Evolutionary conservation across 2,797 vertebrate species (phyloP), one percentile per base, ranked within the genome.

Genomic region (Sebastes steindachneri): DNA sequence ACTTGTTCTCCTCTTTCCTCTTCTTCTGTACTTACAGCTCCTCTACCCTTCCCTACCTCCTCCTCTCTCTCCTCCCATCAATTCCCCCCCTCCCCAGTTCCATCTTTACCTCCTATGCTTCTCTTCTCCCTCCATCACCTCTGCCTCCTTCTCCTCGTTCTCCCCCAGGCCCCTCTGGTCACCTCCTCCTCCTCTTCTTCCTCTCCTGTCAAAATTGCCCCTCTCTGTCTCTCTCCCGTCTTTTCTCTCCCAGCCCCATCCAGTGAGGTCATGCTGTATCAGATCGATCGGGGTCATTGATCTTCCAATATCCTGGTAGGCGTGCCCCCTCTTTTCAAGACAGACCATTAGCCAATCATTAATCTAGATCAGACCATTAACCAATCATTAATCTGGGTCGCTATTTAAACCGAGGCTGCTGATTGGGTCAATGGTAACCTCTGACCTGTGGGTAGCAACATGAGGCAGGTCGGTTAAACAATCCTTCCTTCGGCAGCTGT

Each of bases 341-440:
- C 53, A 9, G 73, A 82, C 85, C 83, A 88, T 91, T 87, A 82
- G 81, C 77, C 89, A 85, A 82, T 87, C 80, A 86, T 93, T 89
- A 82, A 89, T 90, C 89, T 85, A 54, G 54, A 90, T 84, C 77
- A 70, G 73, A 82, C 76, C 65, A 89, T 93, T 91, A 92, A 63
- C 77, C 74, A 67, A 80, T 76, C 84, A 79, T 86, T 90, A 87
- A 83, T 91, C 78, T 79, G 25, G 31, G 68, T 62, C 8, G 9
- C 71, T 79, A 48, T 86, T 85, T 72, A 58, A 82, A 73, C 33
- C 3, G 21, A 74, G 37, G 45, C 57, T 69, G 54, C 70, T 87
- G 77, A 90, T 77, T 90, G 73, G 75, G 58, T 83, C 77, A 80
- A 25, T 37, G 21, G 53, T 83, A 45, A 90, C 81, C 82, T 71